Evolutionary conservation across 2,113 vertebrate species (phyloP), one percentile per base, ranked within the genome.

Genomic region (Lampris incognitus): DNA sequence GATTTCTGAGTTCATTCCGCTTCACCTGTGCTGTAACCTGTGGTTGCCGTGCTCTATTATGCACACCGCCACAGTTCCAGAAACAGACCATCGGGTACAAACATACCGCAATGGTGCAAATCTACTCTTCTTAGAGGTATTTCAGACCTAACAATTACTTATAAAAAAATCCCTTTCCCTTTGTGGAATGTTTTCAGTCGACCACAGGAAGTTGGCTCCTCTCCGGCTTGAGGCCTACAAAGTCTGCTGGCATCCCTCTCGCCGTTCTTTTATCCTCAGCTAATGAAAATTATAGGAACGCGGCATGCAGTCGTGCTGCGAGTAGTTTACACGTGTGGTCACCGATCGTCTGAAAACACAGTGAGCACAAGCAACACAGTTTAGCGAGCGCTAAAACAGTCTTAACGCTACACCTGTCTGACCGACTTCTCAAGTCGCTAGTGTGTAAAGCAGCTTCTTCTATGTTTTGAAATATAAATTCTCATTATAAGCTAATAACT

Each of bases 141-240:
- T 13, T 57, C 49, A 49, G 56, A 76, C 71, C 38, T 2, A 38
- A 51, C 1, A 8, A 58, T n/a, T 13, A 44, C 41, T 60, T 51
- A 49, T 63, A 54, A 65, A 62, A 51, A 73, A 41, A 54, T 24
- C 65, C 38, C 37, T 5, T 69, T 80, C 11, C 41, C 58, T 70
- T 66, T 8, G 37, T 86, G 90, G 89, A 92, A 90, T 91, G 89
- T 85, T 76, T 80, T 48, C 60, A 64, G 70, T 41, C 49, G 38
- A 49, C 52, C 51, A 24, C 69, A 74, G 62, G 60, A 39, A 13
- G 51, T 63, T 49, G 37, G 68, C 73, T 56, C 55, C n/a, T 62
- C 38, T 59, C 36, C 44, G 3, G 7, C 68, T 24, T 11, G 2
- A 54, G 9, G 1, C 41, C 37, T 6, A 24, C 39, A 11, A 57